phyloP scores from a whole-genome alignment of 2,113 vertebrate species.

The Cebidichthys violaceus region DNA sequence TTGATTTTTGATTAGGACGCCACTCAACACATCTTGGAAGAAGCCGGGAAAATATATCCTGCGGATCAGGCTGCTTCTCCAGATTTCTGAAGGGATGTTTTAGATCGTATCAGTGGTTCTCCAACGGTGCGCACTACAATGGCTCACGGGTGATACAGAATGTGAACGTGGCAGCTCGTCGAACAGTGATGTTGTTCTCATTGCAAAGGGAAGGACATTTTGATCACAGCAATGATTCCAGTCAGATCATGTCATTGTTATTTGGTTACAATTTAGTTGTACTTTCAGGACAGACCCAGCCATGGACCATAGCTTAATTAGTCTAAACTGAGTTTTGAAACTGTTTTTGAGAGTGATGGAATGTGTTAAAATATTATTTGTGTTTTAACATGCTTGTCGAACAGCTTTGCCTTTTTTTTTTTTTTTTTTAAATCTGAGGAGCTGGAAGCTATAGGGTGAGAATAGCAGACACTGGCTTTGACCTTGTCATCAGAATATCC shows the following conservation, averaged over 20 bases:
- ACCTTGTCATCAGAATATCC: conserved; percentile 84
- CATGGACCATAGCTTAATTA: background rate
- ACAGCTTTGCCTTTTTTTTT: background rate
- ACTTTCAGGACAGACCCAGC: background rate
- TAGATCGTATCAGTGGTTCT: conserved; percentile 14
- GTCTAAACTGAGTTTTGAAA: background rate
- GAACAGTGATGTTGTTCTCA: background rate
- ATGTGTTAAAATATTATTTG: background rate
- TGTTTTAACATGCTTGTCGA: background rate
- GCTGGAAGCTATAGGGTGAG: background rate
- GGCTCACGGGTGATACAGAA: background rate
- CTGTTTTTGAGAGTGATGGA: background rate
- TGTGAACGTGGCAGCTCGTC: background rate
- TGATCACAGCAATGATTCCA: background rate
- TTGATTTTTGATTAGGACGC: conserved; percentile 95
- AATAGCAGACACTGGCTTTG: conserved; percentile 82
- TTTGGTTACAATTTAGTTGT: background rate
- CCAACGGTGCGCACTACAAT: background rate
- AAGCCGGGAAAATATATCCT: conserved; percentile 72
- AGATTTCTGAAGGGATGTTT: conserved; percentile 51
- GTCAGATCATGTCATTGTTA: background rate
- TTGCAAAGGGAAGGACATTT: background rate
- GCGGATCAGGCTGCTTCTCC: conserved; percentile 41
- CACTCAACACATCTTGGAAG: conserved; percentile 85
- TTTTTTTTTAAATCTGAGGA: background rate